A percentile compares a stretch with the other conserved stretches of the same genome.
These are phyloP conservation scores for Chiridota heheva DNA, from an alignment of 35 echinoderm and acorn worm genomes.

Conservation along the genomic window DNA sequence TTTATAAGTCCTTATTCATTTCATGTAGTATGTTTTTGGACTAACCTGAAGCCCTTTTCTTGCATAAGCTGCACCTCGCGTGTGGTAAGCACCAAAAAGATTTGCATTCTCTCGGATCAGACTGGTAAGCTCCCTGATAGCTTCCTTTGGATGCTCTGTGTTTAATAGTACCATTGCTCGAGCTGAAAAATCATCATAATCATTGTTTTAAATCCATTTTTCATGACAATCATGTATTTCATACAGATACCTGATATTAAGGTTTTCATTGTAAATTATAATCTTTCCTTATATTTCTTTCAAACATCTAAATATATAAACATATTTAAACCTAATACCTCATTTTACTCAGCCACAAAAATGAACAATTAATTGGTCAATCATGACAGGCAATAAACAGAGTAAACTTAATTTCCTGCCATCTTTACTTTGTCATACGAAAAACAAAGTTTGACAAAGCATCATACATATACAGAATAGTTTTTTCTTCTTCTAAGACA, in stretches of 20 bases:
- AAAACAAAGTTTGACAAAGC: too few relatives aligned
- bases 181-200: slow-evolving; percentile 59
- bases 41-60: slow-evolving; percentile 78
- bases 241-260: neutral
- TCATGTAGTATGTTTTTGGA: neutral
- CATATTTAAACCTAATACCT: neutral
- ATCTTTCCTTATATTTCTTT: neutral
- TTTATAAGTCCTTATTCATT: too few relatives aligned
- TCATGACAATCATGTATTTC: neutral
- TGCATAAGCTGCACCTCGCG: slow-evolving; percentile 75
- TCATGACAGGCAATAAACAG: too few relatives aligned
- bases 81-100: slow-evolving; percentile 79
- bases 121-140: slow-evolving; percentile 56
- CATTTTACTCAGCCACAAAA: too few relatives aligned
- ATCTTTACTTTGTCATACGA: too few relatives aligned
- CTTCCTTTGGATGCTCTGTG: slow-evolving; percentile 61
- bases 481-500: too few relatives aligned
- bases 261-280: neutral
- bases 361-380: too few relatives aligned
- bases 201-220: too few relatives aligned
- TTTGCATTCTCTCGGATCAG: slow-evolving; percentile 65
- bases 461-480: too few relatives aligned
- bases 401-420: too few relatives aligned
- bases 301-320: neutral
- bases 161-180: slow-evolving; percentile 78